Percentiles rank a stretch among this genome's conserved stretches.
Evolutionary conservation across 2,113 vertebrate species (phyloP).

Genomic region (Cyprinodon variegatus): DNA sequence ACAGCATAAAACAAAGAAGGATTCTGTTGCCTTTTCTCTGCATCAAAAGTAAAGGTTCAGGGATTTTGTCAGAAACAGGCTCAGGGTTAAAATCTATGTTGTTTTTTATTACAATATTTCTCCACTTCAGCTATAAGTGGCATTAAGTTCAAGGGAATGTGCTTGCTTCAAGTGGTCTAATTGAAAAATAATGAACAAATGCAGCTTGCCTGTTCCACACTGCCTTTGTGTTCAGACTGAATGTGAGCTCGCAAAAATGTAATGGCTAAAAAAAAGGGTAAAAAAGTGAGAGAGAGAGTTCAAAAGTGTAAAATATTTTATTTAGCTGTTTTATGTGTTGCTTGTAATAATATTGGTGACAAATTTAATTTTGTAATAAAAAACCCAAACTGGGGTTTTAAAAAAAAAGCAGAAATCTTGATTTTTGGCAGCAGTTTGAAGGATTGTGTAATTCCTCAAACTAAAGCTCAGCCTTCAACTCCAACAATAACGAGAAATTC

Average conservation of each 20-base stretch:
- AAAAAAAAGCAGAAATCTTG: neutral
- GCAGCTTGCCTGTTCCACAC: neutral
- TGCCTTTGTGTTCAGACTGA: conserved; percentile 1
- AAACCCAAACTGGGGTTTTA: conserved; percentile 2
- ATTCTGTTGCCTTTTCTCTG: neutral
- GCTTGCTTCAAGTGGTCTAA: neutral
- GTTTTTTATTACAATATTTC: neutral
- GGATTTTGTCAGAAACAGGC: neutral
- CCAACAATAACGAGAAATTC: conserved; percentile 28
- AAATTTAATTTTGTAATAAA: conserved; percentile 34
- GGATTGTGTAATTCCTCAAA: conserved; percentile 47
- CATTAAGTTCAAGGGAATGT: neutral
- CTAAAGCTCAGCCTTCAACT: conserved; percentile 13
- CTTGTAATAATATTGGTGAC: conserved; percentile 19
- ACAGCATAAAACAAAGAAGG: conserved; percentile 10
- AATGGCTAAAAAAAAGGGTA: conserved; percentile 8
- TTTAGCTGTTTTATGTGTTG: conserved; percentile 14
- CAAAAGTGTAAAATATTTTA: conserved; percentile 7
- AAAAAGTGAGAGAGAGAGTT: neutral
- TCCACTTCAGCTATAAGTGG: neutral
- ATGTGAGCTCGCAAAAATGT: conserved; percentile 25
- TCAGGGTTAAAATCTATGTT: neutral
- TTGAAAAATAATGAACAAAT: neutral
- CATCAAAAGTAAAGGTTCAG: neutral
- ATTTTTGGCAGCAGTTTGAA: conserved; percentile 39